phyloP scores from a whole-genome alignment of 1,140 invertebrate species.

The Delia radicum region DNA sequence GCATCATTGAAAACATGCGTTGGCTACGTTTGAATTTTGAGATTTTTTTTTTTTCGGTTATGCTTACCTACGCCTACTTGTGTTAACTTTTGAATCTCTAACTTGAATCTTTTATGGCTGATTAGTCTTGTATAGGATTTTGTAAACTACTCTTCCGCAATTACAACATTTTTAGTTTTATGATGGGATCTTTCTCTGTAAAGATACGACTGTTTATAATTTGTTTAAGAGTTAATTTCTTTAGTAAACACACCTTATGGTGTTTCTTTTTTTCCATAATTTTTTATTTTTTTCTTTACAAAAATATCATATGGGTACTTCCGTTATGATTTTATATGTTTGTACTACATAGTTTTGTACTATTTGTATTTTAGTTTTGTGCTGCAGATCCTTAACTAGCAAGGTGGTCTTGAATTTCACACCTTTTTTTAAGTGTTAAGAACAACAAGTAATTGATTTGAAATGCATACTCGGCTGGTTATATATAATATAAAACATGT shows the following conservation, averaged over 20 bases:
- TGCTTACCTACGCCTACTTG: not conserved
- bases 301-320: no score
- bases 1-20: not conserved
- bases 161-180: not conserved
- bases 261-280: no score
- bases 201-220: no score
- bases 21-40: not conserved
- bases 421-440: constrained; percentile 11
- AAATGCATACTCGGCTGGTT: not conserved
- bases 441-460: constrained; percentile 12
- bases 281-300: no score
- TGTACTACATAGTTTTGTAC: no score
- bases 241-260: not conserved
- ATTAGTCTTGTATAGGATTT: not conserved
- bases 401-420: not conserved
- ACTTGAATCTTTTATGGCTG: not conserved
- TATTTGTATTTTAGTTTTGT: not conserved
- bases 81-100: no score
- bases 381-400: not conserved
- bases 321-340: no score
- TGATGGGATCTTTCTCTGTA: no score
- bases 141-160: not conserved
- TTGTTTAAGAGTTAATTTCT: not conserved
- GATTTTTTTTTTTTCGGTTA: not conserved
- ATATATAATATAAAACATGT: not conserved